Percentiles rank a stretch among this genome's conserved stretches.
phyloP scores from a whole-genome alignment of 2,888 invertebrate genomes.

The Hydriomena furcata region DNA sequence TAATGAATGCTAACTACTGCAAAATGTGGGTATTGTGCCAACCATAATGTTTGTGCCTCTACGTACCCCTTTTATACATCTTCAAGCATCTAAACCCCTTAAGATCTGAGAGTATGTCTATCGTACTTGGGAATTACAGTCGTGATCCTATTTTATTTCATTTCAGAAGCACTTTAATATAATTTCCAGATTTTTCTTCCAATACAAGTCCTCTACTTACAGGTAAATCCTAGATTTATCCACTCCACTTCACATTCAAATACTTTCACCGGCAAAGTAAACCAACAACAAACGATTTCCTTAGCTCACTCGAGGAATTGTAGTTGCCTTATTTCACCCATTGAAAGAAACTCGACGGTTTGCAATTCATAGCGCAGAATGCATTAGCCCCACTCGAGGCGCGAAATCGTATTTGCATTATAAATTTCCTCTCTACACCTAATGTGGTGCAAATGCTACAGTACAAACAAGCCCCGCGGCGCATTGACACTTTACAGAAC shows the following conservation, averaged over 20 bases:
- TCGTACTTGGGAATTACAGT: too few species aligned
- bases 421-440: slow-evolving; percentile 76
- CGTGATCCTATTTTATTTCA: too few species aligned
- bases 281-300: slow-evolving; percentile 12
- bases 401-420: slow-evolving; percentile 82
- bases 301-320: slow-evolving; percentile 9
- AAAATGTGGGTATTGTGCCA: too few species aligned
- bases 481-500: slow-evolving; percentile 24
- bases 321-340: slow-evolving; percentile 51
- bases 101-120: too few species aligned
- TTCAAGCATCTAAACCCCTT: too few species aligned
- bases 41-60: too few species aligned
- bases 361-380: slow-evolving; percentile 75
- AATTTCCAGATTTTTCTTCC: too few species aligned
- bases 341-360: slow-evolving; percentile 66
- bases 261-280: slow-evolving; percentile 17
- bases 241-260: slow-evolving; percentile 15
- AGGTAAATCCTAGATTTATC: slow-evolving; percentile 9
- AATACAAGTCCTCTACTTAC: too few species aligned
- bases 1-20: too few species aligned
- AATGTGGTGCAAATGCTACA: slow-evolving; percentile 60
- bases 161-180: too few species aligned
- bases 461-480: slow-evolving; percentile 54
- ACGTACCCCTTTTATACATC: too few species aligned
- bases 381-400: slow-evolving; percentile 72